Evolutionary conservation across 1,140 invertebrate genomes (phyloP).

Genomic region (Palaemon carinicauda): DNA sequence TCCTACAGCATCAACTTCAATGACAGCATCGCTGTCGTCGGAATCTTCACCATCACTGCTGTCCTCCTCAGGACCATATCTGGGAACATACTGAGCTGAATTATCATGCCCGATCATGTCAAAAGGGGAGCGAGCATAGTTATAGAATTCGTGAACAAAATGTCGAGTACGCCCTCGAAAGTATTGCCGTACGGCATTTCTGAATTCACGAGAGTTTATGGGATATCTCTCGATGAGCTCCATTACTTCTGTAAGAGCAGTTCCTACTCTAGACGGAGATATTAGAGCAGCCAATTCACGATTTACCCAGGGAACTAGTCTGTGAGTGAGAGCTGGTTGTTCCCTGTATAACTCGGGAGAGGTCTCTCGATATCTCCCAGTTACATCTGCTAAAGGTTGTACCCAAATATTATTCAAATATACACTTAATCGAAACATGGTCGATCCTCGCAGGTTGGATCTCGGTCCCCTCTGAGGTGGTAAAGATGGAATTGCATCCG

Average conservation of each 20-base stretch:
- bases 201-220: constrained; percentile 79
- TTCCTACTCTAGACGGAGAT: constrained; percentile 65
- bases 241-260: constrained; percentile 68
- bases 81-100: constrained; percentile 63
- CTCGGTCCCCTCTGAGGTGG: constrained; percentile 57
- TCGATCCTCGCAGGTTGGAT: constrained; percentile 29
- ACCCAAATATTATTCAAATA: constrained; percentile 83
- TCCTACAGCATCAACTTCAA: constrained; percentile 19
- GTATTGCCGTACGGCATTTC: constrained; percentile 66
- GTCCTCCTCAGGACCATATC: constrained; percentile 33
- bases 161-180: constrained; percentile 63
- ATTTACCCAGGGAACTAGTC: constrained; percentile 87
- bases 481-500: constrained; percentile 45
- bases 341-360: constrained; percentile 78
- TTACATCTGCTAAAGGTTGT: constrained; percentile 68
- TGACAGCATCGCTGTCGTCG: constrained; percentile 43
- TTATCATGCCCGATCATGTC: constrained; percentile 77
- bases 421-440: constrained; percentile 72
- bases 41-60: constrained; percentile 32
- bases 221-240: constrained; percentile 74
- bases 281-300: constrained; percentile 80
- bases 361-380: constrained; percentile 75
- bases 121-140: constrained; percentile 84
- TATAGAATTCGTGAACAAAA: constrained; percentile 89
- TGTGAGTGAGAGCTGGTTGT: constrained; percentile 81